Conservation (phyloP, 2,797 vertebrate species). For the Catharus ustulatus region DNA sequence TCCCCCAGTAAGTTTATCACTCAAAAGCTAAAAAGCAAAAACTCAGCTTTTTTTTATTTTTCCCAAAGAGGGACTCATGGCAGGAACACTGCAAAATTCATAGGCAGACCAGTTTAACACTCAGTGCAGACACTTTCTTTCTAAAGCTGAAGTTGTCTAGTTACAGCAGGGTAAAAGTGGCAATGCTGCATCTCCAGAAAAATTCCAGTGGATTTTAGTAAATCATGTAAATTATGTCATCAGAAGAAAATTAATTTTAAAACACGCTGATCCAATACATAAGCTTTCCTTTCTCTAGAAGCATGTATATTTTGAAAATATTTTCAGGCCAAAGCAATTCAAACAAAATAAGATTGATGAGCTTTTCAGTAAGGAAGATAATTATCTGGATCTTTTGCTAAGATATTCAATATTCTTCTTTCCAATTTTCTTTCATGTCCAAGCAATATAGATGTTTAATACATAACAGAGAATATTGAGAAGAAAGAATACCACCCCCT, state of each 20-base stretch:
- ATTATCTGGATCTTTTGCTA: not conserved
- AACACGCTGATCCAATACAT: not conserved
- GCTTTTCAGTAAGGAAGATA: not conserved
- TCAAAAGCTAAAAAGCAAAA: not conserved
- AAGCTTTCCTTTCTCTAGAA: not conserved
- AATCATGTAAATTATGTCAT: fast-evolving
- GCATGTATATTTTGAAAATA: not conserved
- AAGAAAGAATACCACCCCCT: not conserved
- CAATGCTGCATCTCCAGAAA: not conserved
- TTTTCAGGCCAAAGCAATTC: not conserved
- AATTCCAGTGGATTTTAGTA: not conserved
- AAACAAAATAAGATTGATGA: not conserved
- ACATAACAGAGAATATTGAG: not conserved
- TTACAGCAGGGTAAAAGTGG: not conserved
- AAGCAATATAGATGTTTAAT: not conserved
- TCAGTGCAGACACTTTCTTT: not conserved
- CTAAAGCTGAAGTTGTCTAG: not conserved
- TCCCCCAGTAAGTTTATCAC: not conserved
- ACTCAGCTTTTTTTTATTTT: not conserved
- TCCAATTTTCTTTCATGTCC: not conserved
- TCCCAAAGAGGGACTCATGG: not conserved
- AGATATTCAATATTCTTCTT: not conserved
- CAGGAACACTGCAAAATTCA: not conserved
- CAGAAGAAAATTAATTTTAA: not conserved
- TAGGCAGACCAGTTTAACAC: not conserved